A percentile compares a stretch with the other conserved stretches of the same genome.
Evolutionary conservation across 2,113 vertebrate genomes (phyloP).

Genomic region (Stegastes partitus): DNA sequence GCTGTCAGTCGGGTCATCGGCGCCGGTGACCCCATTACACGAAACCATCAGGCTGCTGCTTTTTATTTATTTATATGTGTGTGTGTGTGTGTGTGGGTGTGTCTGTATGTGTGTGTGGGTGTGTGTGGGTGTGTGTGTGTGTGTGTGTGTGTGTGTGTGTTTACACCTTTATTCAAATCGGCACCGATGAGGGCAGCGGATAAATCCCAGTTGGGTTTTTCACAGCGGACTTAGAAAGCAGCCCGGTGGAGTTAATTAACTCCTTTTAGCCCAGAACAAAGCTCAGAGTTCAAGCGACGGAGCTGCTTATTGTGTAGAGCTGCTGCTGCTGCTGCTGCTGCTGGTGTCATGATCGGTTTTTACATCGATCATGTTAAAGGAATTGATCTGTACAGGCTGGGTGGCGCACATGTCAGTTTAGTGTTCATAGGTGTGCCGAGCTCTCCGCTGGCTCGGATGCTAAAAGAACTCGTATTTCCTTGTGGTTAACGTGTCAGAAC

Average conservation of each 20-base stretch:
- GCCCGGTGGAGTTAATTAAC: constrained; percentile 37
- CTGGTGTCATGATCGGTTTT: constrained; percentile 17
- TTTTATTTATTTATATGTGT: neutral
- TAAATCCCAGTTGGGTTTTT: constrained; percentile 34
- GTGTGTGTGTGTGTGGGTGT: too few relatives aligned
- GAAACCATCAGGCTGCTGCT: neutral
- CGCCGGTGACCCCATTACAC: constrained; percentile 31
- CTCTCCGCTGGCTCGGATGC: neutral
- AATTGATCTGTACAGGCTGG: constrained; percentile 43
- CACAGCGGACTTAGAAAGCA: constrained; percentile 10
- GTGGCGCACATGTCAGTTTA: constrained; percentile 32
- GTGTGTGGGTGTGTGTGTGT: too few relatives aligned
- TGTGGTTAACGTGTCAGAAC: neutral
- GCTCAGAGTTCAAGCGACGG: constrained; percentile 27
- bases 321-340: neutral
- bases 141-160: too few relatives aligned
- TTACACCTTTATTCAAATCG: constrained; percentile 10
- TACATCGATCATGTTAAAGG: constrained; percentile 50
- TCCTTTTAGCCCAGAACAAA: neutral
- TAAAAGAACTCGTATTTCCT: constrained; percentile 11
- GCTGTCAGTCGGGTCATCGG: constrained; percentile 32
- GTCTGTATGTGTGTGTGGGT: too few relatives aligned
- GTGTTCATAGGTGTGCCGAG: neutral
- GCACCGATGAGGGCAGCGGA: constrained; percentile 8
- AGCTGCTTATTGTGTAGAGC: constrained; percentile 17